Conservation (phyloP, 2,888 invertebrate genomes). For the Arge pagana region DNA sequence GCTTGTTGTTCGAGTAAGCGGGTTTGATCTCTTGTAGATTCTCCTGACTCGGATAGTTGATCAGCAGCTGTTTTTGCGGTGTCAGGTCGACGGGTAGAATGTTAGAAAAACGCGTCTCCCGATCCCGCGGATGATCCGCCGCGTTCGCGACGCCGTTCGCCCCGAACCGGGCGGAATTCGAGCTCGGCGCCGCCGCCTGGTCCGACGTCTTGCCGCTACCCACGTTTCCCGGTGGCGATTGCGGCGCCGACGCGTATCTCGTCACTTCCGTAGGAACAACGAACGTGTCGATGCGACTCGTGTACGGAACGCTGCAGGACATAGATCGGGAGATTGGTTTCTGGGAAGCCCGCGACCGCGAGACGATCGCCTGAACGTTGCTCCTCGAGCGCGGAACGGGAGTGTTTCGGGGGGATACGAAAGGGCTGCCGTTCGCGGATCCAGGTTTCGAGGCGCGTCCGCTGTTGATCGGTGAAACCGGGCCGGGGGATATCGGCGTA, state of each 20-base stretch:
- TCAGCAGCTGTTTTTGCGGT: conserved; percentile 51
- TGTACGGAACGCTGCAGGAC: conserved; percentile 51
- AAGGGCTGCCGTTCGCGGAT: conserved; percentile 76
- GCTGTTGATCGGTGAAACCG: conserved; percentile 68
- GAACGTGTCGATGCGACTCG: conserved; percentile 45
- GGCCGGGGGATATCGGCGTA: conserved; percentile 83
- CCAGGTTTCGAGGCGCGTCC: conserved; percentile 64
- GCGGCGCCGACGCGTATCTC: conserved; percentile 37
- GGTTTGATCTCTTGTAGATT: conserved; percentile 48
- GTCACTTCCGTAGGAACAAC: conserved; percentile 49
- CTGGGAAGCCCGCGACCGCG: conserved; percentile 40
- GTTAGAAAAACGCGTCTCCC: conserved; percentile 27
- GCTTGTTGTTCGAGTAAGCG: conserved; percentile 43
- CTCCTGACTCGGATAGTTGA: conserved; percentile 55
- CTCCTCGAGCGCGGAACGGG: conserved; percentile 72
- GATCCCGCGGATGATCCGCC: conserved; percentile 15
- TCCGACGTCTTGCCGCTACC: conserved; percentile 41
- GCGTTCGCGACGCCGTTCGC: conserved; percentile 29
- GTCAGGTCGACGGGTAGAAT: conserved; percentile 40
- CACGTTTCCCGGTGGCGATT: conserved; percentile 41
- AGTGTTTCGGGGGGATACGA: conserved; percentile 81
- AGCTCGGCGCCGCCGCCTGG: conserved; percentile 32
- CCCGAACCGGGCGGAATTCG: conserved; percentile 35
- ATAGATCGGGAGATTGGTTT: conserved; percentile 52
- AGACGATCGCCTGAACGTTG: conserved; percentile 61